Evolutionary conservation across 2,113 vertebrate genomes (phyloP).

Genomic region (Thamnaconus septentrionalis): DNA sequence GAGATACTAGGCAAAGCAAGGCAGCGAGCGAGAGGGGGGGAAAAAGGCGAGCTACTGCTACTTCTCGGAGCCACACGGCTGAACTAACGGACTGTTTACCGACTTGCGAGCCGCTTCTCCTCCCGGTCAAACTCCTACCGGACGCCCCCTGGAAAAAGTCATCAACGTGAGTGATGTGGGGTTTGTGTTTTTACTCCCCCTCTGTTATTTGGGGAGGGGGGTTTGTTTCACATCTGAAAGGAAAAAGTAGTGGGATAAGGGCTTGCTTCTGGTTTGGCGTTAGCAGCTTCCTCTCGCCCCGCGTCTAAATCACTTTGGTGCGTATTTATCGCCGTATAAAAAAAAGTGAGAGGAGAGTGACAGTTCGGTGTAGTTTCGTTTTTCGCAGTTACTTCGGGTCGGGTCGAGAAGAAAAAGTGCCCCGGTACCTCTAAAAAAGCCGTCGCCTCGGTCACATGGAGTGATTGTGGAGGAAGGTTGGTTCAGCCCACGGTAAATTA

Average conservation of each 20-base stretch:
- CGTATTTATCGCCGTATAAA: background rate
- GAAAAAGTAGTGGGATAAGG: conserved; percentile 41
- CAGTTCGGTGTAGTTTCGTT: background rate
- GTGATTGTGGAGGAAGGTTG: conserved; percentile 20
- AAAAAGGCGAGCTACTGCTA: conserved; percentile 18
- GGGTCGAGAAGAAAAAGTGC: conserved; percentile 31
- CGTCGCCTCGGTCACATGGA: conserved; percentile 51
- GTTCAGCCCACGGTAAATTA: conserved; percentile 9
- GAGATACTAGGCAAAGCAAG: conserved; percentile 4
- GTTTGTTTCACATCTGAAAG: conserved; percentile 32
- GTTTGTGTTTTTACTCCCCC: background rate
- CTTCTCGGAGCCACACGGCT: conserved; percentile 15
- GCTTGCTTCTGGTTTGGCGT: conserved; percentile 16
- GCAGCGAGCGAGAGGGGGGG: conserved; percentile 29
- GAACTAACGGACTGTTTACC: conserved; percentile 40
- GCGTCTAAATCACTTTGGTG: background rate
- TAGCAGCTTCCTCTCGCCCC: conserved; percentile 19
- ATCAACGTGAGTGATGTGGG: conserved; percentile 53
- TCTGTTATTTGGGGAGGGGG: background rate
- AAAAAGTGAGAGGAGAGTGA: background rate
- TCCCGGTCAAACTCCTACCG: conserved; percentile 30
- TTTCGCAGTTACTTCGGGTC: conserved; percentile 14
- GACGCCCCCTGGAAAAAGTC: conserved; percentile 31
- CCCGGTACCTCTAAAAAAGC: conserved; percentile 21
- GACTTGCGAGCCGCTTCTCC: conserved; percentile 1